A percentile compares a stretch with the other conserved stretches of the same genome.
phyloP scores from a whole-genome alignment of 2,888 invertebrate genomes.

The Drosophila neutralis region DNA sequence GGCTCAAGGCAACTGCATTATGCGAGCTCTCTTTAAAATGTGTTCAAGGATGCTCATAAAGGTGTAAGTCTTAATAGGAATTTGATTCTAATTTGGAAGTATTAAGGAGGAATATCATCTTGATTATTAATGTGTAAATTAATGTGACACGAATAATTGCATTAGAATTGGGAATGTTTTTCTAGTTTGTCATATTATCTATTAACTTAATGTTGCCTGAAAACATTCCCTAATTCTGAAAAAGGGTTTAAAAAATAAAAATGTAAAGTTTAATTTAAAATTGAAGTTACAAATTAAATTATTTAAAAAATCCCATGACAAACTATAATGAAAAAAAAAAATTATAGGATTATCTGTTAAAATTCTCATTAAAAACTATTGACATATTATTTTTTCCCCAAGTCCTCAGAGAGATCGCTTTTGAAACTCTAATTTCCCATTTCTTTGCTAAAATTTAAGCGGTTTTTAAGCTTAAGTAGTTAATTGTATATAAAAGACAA shows the following conservation, averaged over 20 bases:
- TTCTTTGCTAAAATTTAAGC: neutral
- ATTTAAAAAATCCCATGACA: neutral
- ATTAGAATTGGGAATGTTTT: neutral
- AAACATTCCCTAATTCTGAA: neutral
- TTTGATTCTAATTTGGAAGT: neutral
- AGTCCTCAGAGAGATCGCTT: neutral
- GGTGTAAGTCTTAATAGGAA: neutral
- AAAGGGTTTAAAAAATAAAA: neutral
- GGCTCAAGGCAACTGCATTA: constrained; percentile 14
- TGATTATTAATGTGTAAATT: neutral
- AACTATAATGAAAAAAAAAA: neutral
- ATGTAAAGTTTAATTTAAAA: neutral
- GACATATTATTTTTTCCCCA: neutral
- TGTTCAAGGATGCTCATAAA: neutral
- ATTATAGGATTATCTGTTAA: neutral
- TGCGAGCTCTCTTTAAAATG: constrained; percentile 10
- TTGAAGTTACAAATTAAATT: neutral
- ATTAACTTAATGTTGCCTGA: fast-evolving
- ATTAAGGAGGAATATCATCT: no score
- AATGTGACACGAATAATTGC: neutral
- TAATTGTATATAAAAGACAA: neutral
- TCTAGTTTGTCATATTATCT: neutral
- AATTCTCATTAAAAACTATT: neutral
- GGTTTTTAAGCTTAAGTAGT: neutral
- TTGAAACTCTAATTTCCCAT: neutral